phyloP scores from a whole-genome alignment of 2,797 vertebrate species.

The Halcyon leucocephala region DNA sequence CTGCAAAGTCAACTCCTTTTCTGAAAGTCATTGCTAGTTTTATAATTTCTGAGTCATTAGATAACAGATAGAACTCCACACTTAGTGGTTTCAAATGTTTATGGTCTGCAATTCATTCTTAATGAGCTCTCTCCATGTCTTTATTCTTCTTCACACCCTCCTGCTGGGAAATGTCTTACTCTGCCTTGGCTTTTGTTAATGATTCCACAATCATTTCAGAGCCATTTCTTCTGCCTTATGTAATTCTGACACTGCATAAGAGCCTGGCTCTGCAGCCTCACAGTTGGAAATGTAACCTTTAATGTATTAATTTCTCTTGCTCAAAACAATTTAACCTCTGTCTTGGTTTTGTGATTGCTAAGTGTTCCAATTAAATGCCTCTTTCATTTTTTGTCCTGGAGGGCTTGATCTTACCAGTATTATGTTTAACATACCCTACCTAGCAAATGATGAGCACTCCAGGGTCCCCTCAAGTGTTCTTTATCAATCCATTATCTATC shows the following conservation, averaged over 20 bases:
- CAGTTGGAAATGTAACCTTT: conserved; percentile 89
- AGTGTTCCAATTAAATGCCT: conserved; percentile 87
- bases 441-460: conserved; percentile 48
- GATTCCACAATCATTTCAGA: conserved; percentile 86
- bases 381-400: conserved; percentile 82
- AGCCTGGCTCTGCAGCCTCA: conserved; percentile 82
- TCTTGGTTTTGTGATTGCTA: conserved; percentile 87
- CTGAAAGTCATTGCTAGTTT: conserved; percentile 87
- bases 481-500: conserved; percentile 76
- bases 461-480: conserved; percentile 57
- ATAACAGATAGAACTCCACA: conserved; percentile 88
- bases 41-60: conserved; percentile 90
- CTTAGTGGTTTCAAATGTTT: conserved; percentile 89
- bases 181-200: conserved; percentile 87
- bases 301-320: conserved; percentile 90
- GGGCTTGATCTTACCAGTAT: conserved; percentile 79
- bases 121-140: conserved; percentile 89
- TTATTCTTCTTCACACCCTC: conserved; percentile 85
- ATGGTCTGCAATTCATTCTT: conserved; percentile 90
- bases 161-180: conserved; percentile 88
- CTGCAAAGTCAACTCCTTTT: conserved; percentile 85
- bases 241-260: conserved; percentile 84
- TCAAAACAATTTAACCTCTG: conserved; percentile 90
- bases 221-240: conserved; percentile 86
- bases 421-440: conserved; percentile 72